Conservation (phyloP, 2,113 vertebrate genomes). For the Tricholaema leucomelas region DNA sequence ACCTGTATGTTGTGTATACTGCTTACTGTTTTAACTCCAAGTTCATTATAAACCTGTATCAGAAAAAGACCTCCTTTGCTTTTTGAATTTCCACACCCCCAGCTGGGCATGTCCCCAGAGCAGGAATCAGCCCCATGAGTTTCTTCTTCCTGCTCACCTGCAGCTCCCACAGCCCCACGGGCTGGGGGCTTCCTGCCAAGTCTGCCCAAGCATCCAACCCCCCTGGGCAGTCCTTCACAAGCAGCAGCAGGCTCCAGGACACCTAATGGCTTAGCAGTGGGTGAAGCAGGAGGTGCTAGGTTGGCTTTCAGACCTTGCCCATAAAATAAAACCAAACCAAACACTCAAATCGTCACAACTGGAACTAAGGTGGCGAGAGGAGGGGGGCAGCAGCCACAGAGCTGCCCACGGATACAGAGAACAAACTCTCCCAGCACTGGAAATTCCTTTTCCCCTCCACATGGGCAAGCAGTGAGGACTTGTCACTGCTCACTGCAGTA, state of each 20-base stretch:
- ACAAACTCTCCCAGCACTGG: neutral
- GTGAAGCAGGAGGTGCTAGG: accelerated
- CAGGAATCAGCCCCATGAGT: accelerated
- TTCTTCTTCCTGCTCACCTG: neutral
- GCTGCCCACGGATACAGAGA: neutral
- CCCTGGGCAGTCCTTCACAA: neutral
- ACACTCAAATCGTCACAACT: neutral
- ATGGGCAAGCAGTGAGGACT: neutral
- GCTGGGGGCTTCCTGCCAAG: accelerated
- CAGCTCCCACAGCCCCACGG: neutral
- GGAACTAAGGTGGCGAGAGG: neutral
- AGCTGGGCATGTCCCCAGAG: accelerated
- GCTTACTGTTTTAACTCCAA: slow-evolving; percentile 75
- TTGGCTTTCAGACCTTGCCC: neutral
- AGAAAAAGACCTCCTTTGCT: slow-evolving; percentile 30
- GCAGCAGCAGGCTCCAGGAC: neutral
- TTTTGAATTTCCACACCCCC: neutral
- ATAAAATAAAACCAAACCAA: neutral
- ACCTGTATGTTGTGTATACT: slow-evolving; percentile 74
- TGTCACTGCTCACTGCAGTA: too few species aligned
- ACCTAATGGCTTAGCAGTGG: accelerated
- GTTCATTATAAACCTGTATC: slow-evolving; percentile 66
- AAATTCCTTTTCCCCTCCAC: neutral
- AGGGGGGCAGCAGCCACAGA: neutral
- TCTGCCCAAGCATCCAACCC: neutral